Conservation (phyloP, 2,888 invertebrate genomes). For the Mylabris sibirica region DNA sequence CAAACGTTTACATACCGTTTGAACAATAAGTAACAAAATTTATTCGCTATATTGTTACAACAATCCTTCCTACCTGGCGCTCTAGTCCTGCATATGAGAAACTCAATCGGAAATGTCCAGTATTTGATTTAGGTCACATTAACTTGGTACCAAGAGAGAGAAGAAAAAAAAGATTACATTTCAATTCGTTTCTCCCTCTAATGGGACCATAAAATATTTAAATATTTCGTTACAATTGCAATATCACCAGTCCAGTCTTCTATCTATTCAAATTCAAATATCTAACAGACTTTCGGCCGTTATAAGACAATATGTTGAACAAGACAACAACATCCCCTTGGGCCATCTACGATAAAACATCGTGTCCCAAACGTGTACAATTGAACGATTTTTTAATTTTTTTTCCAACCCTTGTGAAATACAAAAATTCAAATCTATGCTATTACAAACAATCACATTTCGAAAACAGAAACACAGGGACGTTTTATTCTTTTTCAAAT, state of each 20-base stretch:
- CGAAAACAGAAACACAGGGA: too few species aligned
- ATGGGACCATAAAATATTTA: conserved; percentile 20
- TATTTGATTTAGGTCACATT: conserved; percentile 57
- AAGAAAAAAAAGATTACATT: conserved; percentile 52
- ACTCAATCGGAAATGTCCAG: conserved; percentile 57
- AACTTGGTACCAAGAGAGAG: conserved; percentile 21
- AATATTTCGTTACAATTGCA: conserved; percentile 8
- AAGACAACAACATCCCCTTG: conserved; percentile 7
- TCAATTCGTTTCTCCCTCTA: conserved; percentile 44
- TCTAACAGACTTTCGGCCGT: conserved; percentile 10
- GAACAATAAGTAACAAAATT: conserved; percentile 50
- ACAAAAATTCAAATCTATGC: not conserved
- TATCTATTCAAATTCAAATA: conserved; percentile 8
- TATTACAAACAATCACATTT: not conserved
- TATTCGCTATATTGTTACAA: conserved; percentile 53
- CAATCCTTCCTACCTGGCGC: conserved; percentile 43
- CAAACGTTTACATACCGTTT: not conserved
- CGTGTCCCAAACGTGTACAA: not conserved
- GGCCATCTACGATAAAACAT: not conserved
- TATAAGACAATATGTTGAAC: conserved; percentile 6
- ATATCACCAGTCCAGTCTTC: not conserved
- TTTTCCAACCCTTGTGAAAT: not conserved
- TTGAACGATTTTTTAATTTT: not conserved
- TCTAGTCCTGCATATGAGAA: conserved; percentile 17
- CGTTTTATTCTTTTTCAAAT: too few species aligned